Evolutionary conservation across 2,888 invertebrate genomes (phyloP).

Genomic region (Catocala sponsa): DNA sequence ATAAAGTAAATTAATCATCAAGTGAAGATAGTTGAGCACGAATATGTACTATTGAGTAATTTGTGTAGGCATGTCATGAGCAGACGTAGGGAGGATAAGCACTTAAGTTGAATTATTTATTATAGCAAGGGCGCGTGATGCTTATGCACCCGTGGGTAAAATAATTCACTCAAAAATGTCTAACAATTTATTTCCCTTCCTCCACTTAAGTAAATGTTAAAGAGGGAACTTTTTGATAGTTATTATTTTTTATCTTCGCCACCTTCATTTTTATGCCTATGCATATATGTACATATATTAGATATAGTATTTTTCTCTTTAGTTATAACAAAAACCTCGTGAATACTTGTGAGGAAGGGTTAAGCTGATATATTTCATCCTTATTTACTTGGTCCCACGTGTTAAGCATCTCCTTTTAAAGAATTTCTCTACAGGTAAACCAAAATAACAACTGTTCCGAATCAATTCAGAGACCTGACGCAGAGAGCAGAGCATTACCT

Average conservation of each 20-base stretch:
- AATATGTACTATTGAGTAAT: constrained; percentile 10
- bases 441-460: too few species aligned
- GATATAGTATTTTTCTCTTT: background rate
- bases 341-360: too few species aligned
- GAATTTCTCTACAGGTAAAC: too few species aligned
- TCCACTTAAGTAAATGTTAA: constrained; percentile 59
- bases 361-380: too few species aligned
- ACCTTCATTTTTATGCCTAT: constrained; percentile 26
- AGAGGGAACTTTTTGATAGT: constrained; percentile 54
- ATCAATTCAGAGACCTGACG: too few species aligned
- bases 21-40: constrained; percentile 11
- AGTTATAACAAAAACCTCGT: too few species aligned
- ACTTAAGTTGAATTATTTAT: constrained; percentile 42
- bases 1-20: constrained; percentile 20
- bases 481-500: too few species aligned
- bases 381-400: too few species aligned
- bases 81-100: constrained; percentile 24
- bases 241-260: constrained; percentile 48
- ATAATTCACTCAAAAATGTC: constrained; percentile 67
- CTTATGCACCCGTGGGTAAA: constrained; percentile 67
- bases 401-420: too few species aligned
- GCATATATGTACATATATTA: background rate
- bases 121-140: constrained; percentile 55
- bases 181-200: constrained; percentile 63
- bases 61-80: background rate